Base-by-base conservation (phyloP, 2,888 invertebrate species). In the Morpho achilles region DNA sequence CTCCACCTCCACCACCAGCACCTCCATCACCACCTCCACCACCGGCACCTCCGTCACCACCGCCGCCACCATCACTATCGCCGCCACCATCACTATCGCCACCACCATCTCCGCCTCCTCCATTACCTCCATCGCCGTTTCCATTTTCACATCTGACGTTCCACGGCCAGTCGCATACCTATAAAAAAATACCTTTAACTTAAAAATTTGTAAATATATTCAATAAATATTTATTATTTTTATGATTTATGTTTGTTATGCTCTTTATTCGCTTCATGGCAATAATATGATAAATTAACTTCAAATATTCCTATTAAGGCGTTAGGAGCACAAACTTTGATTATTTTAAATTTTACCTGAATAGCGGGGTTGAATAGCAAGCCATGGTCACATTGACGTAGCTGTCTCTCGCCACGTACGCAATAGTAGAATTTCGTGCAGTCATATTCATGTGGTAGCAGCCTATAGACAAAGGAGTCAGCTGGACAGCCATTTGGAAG, bases 381-480 rank as follows among this genome's bases (percentile, higher is more conserved):
- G 0, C 75, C 79, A 0, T 67, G 51, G 0, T 69, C 66, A 43
- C 84, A 84, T 0, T 58, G 43, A 7, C 65, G 66, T 46, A 71
- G 71, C 0, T 75, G 68, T 23, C 67, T 67, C 1, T 73, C 60
- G 6, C 83, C 84, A 8, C 65, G 60, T 0, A 71, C 68, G 53
- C 85, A 85, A 50, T 77, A 67, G 65, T 82, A 84, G 69, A 74
- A 84, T 46, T 67, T 72, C 7, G 61, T 53, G 61, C 84, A 84
- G 4, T 77, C 64, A 0, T 66, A 66, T 22, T 75, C 78, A 8
- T 82, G 79, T 0, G 83, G 80, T 2, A 84, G 50, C 0, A 81
- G 71, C 3, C 69, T 56, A 16, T 77, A 69, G 1, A 74, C 59
- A 8, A 63, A 48, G 46, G 66, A 73, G 55, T 76, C 67, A 3